Evolutionary conservation across 2,113 vertebrate species (phyloP), one percentile per base, ranked within the genome.

Genomic region (Grus americana): DNA sequence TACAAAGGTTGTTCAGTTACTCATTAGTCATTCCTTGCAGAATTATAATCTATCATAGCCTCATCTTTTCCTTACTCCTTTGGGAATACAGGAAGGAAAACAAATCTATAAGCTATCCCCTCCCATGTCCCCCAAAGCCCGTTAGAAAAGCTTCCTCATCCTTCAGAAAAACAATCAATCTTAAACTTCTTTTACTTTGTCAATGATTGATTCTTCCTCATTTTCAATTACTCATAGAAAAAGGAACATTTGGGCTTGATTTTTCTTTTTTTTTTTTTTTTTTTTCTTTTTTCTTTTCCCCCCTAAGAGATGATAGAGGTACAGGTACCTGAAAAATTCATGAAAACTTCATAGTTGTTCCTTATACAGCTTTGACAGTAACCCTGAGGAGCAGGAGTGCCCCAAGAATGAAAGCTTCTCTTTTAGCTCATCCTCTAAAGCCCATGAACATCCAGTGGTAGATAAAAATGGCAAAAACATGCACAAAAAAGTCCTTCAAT

Each of bases 11-110:
- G 62, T 84, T 96, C 87, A 38, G 66, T 40, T 84, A 62, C 94
- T 96, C 81, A 93, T 96, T 89, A 94, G 74, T 94, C 81, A 95
- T 97, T 96, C 86, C 36, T 80, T 55, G 71, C 67, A 78, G 91
- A 95, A 91, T 81, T 96, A 71, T 79, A 80, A 93, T 88, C 72
- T 93, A 82, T 96, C 95, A 95, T 84, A 73, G 59, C 79, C 88
- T 83, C n/a, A 92, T 49, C 47, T 96, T 89, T 88, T 57, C 85
- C 61, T 6, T 66, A 40, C 27, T 93, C 79, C 78, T 72, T 47
- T 67, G 71, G 70, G 90, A 92, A 95, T 67, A 68, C 27, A 91
- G 85, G 38, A 91, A 81, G 49, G 71, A 40, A 95, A 85, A 90
- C 82, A 92, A 40, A 95, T 94, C 74, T 71, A 83, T 92, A 88